A percentile compares a stretch with the other conserved stretches of the same genome.
Conservation (phyloP, 2,888 invertebrate species). For the Acleris emargana region DNA sequence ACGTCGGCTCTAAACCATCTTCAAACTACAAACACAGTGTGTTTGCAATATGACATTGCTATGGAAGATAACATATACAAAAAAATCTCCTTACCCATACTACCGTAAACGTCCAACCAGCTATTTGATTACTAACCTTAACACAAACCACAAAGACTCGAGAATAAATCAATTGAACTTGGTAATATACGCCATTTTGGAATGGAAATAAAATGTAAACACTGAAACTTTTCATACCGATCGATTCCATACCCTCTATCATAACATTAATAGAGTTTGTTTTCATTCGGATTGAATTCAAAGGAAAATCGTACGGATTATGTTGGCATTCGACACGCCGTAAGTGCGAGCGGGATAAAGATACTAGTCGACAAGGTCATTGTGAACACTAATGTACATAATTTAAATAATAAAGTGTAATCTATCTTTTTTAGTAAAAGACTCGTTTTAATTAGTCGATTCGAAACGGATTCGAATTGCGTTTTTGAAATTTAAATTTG, state of each 20-base stretch:
- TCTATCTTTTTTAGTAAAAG: constrained; percentile 32
- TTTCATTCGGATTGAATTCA: constrained; percentile 42
- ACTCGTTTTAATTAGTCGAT: constrained; percentile 27
- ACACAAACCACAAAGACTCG: constrained; percentile 38
- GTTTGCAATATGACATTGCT: constrained; percentile 79
- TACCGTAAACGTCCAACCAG: constrained; percentile 27
- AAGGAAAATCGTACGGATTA: constrained; percentile 76
- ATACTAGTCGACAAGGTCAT: constrained; percentile 39
- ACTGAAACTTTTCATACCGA: constrained; percentile 57
- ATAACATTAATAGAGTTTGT: constrained; percentile 46
- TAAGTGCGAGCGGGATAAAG: constrained; percentile 60
- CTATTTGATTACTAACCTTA: constrained; percentile 45
- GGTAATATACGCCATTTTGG: constrained; percentile 47
- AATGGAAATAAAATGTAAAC: constrained; percentile 61
- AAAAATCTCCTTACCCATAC: constrained; percentile 47
- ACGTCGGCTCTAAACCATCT: constrained; percentile 41
- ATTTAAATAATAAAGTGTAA: constrained; percentile 39
- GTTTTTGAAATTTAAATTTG: too few relatives aligned
- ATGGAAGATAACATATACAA: constrained; percentile 72
- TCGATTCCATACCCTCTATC: constrained; percentile 50
- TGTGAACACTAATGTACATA: constrained; percentile 55
- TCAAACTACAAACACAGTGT: constrained; percentile 55
- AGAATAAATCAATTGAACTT: constrained; percentile 37
- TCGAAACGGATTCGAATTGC: constrained; percentile 5
- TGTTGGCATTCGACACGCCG: constrained; percentile 50